Evolutionary conservation across 2,888 invertebrate genomes (phyloP).

Genomic region (Neoascia interrupta): DNA sequence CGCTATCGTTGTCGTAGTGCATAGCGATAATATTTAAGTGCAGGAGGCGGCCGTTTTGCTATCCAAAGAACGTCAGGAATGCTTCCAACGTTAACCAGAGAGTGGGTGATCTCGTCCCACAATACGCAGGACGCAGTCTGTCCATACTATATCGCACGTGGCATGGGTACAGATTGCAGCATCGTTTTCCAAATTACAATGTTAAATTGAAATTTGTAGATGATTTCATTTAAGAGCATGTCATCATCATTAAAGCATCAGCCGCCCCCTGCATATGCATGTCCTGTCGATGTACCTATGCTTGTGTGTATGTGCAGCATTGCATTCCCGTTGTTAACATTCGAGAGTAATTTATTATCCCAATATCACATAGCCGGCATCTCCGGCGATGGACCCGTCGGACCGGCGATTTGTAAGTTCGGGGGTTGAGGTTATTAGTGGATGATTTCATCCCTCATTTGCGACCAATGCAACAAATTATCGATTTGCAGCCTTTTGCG

Average conservation of each 20-base stretch:
- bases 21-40: conserved; percentile 13
- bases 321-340: conserved; percentile 63
- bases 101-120: conserved; percentile 8
- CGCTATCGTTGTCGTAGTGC: background rate
- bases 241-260: conserved; percentile 63
- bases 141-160: conserved; percentile 1
- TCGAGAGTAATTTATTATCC: conserved; percentile 64
- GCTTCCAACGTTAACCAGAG: conserved; percentile 3
- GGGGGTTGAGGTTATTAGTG: conserved; percentile 64
- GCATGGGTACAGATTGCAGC: conserved; percentile 55
- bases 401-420: conserved; percentile 49
- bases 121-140: background rate
- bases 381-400: conserved; percentile 43
- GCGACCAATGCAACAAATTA: conserved; percentile 67
- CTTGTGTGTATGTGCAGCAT: conserved; percentile 25
- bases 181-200: conserved; percentile 65
- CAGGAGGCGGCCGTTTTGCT: background rate
- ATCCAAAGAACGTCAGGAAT: conserved; percentile 11
- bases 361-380: conserved; percentile 58
- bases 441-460: conserved; percentile 68
- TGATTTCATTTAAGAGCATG: conserved; percentile 61
- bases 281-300: background rate
- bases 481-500: conserved; percentile 58
- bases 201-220: conserved; percentile 69
- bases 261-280: background rate